Evolutionary conservation across 1,140 invertebrate genomes (phyloP).

Genomic region (Zeugodacus cucurbitae): DNA sequence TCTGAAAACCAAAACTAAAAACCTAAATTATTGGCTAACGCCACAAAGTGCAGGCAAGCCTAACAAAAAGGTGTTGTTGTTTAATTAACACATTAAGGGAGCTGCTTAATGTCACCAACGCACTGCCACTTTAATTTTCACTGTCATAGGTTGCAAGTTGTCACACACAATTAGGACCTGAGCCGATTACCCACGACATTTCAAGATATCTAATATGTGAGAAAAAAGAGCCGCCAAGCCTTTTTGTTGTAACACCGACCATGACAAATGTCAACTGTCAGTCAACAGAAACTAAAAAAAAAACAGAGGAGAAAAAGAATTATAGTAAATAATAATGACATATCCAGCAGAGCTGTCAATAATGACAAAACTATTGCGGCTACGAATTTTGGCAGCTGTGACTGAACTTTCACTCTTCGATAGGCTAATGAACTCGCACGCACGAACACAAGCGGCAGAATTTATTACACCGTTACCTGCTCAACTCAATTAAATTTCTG

Average conservation of each 20-base stretch:
- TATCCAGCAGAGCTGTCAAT: slow-evolving; percentile 13
- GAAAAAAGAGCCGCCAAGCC: background rate
- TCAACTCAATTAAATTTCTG: background rate
- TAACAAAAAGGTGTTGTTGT: background rate
- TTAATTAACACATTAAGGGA: slow-evolving; percentile 19
- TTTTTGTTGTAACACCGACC: background rate
- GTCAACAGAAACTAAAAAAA: background rate
- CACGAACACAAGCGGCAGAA: background rate
- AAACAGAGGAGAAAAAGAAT: background rate
- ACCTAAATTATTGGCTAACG: too few species aligned
- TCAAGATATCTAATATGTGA: background rate
- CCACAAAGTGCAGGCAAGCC: too few species aligned
- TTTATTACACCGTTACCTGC: background rate
- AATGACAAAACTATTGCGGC: background rate
- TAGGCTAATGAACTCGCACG: slow-evolving; percentile 17
- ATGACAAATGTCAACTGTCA: slow-evolving; percentile 31
- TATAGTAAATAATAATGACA: background rate
- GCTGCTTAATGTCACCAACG: background rate
- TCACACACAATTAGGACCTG: background rate
- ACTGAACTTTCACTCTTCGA: background rate
- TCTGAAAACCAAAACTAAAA: too few species aligned
- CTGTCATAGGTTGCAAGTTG: background rate
- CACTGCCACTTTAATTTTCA: background rate
- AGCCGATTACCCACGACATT: background rate
- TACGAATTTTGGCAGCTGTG: background rate